Percentiles rank a stretch among this genome's conserved stretches.
phyloP scores from a whole-genome alignment of 2,888 invertebrate genomes.

The Cephus rjabovi region DNA sequence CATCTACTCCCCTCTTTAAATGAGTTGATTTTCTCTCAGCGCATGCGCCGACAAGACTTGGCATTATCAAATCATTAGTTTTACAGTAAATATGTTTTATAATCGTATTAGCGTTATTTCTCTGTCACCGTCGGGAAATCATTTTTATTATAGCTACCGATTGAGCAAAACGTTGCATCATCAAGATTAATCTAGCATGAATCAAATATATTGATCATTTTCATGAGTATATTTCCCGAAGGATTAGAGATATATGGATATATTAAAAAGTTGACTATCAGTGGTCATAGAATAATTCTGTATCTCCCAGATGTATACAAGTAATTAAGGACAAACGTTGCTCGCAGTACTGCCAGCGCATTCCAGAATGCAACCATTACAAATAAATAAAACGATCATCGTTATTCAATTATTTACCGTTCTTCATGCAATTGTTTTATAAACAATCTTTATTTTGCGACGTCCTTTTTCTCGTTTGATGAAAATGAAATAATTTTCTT shows the following conservation, averaged over 20 bases:
- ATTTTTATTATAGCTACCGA: not conserved
- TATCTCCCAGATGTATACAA: not conserved
- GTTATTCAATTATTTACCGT: not conserved
- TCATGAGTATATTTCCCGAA: not conserved
- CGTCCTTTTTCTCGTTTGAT: not conserved
- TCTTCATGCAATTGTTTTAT: slow-evolving; percentile 11
- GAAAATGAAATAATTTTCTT: not conserved
- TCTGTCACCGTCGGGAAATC: not conserved
- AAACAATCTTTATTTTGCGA: slow-evolving; percentile 19
- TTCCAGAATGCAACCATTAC: not conserved
- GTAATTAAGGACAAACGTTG: not conserved
- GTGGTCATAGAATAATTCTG: not conserved
- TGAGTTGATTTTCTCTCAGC: not conserved
- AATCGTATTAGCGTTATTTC: not conserved
- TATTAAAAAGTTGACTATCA: not conserved
- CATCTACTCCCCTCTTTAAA: not conserved
- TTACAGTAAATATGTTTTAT: not conserved
- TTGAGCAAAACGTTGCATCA: not conserved
- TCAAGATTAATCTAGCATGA: not conserved
- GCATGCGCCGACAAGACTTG: not conserved
- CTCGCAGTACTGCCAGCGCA: not conserved
- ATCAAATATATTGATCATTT: not conserved
- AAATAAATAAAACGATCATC: not conserved
- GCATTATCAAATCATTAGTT: not conserved
- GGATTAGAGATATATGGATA: not conserved